phyloP scores from a whole-genome alignment of 2,797 vertebrate species.

The Capromys pilorides region DNA sequence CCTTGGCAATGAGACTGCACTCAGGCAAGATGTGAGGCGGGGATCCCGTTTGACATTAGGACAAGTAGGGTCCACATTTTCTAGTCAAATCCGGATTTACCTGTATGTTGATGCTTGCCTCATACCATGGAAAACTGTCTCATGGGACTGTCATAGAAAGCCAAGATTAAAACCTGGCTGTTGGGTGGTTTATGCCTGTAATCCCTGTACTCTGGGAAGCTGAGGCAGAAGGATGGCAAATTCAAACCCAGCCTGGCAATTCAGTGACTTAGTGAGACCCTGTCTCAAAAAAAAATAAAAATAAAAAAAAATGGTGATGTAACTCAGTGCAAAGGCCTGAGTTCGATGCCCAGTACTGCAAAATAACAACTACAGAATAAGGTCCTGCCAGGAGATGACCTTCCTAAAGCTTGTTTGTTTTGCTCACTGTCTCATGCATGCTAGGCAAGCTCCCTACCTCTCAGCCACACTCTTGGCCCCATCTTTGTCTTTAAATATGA shows the following conservation, averaged over 20 bases:
- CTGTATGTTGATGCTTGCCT: neutral
- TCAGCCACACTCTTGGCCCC: neutral
- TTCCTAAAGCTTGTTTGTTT: neutral
- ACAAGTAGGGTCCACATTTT: slow-evolving; percentile 10
- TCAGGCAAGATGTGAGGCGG: neutral
- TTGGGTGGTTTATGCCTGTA: neutral
- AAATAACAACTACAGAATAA: neutral
- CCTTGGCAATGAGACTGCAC: neutral
- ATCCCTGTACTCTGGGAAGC: neutral
- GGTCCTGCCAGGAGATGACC: neutral
- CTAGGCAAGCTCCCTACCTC: neutral
- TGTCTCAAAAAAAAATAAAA: neutral
- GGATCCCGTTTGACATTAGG: slow-evolving; percentile 5
- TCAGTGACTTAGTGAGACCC: neutral
- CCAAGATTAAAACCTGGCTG: neutral
- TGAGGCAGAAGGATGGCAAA: neutral
- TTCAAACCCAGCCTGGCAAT: neutral
- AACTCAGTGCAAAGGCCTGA: neutral
- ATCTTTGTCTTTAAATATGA: neutral
- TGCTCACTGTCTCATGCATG: neutral
- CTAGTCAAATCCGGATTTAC: slow-evolving; percentile 42
- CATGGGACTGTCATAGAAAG: neutral
- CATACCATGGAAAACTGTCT: neutral
- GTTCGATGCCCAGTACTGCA: neutral
- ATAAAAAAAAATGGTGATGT: neutral